These are phyloP conservation scores for Leptodactylus fallax DNA, from an alignment of 2,797 vertebrate genomes.

Conservation along the genomic window DNA sequence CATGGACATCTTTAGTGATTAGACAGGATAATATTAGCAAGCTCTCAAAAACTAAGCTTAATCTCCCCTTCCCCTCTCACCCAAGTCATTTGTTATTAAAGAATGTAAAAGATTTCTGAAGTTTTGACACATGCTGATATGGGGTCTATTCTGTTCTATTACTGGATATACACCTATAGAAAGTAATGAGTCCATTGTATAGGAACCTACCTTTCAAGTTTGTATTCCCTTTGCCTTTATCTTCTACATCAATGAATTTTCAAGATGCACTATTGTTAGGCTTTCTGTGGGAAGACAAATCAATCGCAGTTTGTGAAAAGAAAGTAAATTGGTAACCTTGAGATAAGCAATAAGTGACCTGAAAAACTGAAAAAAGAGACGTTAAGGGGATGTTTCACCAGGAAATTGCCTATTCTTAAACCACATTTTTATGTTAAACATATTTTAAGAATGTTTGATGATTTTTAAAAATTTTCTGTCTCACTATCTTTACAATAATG, in stretches of 20 bases:
- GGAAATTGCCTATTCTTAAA: too few relatives aligned
- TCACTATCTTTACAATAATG: too few relatives aligned
- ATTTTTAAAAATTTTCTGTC: too few relatives aligned
- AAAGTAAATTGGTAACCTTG: neutral
- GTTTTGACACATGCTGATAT: slow-evolving; percentile 1
- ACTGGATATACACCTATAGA: neutral
- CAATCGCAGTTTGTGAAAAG: neutral
- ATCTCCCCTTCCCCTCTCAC: neutral
- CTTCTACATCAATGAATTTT: neutral
- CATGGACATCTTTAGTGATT: too few relatives aligned
- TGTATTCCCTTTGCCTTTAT: neutral
- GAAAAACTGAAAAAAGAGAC: neutral
- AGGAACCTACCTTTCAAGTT: neutral
- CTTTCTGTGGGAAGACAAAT: neutral
- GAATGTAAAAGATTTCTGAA: neutral
- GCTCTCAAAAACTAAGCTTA: too few relatives aligned
- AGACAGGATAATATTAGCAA: too few relatives aligned
- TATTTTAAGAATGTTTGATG: too few relatives aligned
- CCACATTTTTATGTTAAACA: too few relatives aligned
- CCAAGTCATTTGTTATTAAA: neutral
- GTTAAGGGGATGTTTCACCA: too few relatives aligned
- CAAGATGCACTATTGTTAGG: neutral
- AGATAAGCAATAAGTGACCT: neutral
- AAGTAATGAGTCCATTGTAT: neutral
- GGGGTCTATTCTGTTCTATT: neutral